phyloP scores from a whole-genome alignment of 2,888 invertebrate genomes.

The Andrena fulva region DNA sequence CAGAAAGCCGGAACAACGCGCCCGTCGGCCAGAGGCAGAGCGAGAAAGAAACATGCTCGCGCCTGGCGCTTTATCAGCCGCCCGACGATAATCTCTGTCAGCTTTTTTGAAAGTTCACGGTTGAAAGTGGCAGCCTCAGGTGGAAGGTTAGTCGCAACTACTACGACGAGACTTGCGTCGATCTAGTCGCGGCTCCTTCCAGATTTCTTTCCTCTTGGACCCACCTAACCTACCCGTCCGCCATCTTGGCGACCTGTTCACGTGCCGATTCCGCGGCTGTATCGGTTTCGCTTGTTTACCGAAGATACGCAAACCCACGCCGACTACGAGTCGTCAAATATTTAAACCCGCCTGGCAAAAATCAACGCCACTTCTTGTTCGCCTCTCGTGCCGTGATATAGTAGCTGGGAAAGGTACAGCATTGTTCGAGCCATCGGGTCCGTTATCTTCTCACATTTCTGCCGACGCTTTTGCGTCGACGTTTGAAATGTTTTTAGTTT shows the following conservation, averaged over 20 bases:
- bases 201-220: neutral
- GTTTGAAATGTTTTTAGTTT: too few relatives aligned
- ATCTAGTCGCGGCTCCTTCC: conserved; percentile 24
- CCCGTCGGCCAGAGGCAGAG: neutral
- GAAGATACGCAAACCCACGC: neutral
- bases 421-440: too few relatives aligned
- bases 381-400: too few relatives aligned
- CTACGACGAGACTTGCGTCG: conserved; percentile 49
- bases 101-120: conserved; percentile 74
- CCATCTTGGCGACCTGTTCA: neutral
- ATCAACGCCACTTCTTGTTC: conserved; percentile 8
- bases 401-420: too few relatives aligned
- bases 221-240: neutral
- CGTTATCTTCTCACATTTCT: too few relatives aligned
- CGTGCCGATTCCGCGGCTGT: neutral
- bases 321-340: neutral
- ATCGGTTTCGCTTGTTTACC: conserved; percentile 13
- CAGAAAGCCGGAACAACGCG: conserved; percentile 26
- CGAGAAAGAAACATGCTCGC: neutral
- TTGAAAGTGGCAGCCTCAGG: conserved; percentile 57
- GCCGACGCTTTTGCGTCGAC: too few relatives aligned
- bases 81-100: conserved; percentile 64
- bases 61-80: conserved; percentile 57
- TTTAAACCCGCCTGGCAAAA: neutral
- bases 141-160: conserved; percentile 68